These are phyloP conservation scores for Phyllostomus discolor DNA, from an alignment of 2,113 vertebrate species.

Conservation along the genomic window DNA sequence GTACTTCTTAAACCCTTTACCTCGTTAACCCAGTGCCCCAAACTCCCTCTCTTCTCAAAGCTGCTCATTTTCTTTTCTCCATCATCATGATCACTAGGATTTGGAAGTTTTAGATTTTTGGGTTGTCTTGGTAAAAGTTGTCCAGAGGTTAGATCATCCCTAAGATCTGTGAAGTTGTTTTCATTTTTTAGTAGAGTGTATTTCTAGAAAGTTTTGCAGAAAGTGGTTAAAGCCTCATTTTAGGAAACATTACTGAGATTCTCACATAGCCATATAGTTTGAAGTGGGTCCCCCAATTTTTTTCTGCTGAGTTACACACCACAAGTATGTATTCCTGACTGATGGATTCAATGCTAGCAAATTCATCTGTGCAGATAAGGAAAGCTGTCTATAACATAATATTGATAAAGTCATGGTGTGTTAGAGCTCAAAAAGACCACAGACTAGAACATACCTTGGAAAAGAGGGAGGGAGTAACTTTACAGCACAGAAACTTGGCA, in stretches of 20 bases:
- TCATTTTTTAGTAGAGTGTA: background rate
- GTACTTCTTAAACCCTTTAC: background rate
- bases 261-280: background rate
- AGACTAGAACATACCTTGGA: background rate
- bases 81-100: background rate
- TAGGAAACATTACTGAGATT: conserved; percentile 13
- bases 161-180: background rate
- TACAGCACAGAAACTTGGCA: background rate
- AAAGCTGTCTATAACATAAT: background rate
- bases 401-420: background rate
- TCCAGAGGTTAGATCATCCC: background rate
- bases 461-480: background rate
- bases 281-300: background rate
- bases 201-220: conserved; percentile 18
- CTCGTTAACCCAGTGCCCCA: background rate
- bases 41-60: background rate
- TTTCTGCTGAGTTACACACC: background rate
- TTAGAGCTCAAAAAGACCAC: conserved; percentile 14
- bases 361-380: background rate
- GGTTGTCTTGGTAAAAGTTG: background rate
- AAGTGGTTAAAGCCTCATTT: conserved; percentile 12
- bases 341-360: background rate
- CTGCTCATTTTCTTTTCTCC: background rate
- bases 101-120: background rate
- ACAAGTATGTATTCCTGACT: background rate